Evolutionary conservation across 2,888 invertebrate species (phyloP), one percentile per base, ranked within the genome.

Genomic region (Miltochrista miniata): DNA sequence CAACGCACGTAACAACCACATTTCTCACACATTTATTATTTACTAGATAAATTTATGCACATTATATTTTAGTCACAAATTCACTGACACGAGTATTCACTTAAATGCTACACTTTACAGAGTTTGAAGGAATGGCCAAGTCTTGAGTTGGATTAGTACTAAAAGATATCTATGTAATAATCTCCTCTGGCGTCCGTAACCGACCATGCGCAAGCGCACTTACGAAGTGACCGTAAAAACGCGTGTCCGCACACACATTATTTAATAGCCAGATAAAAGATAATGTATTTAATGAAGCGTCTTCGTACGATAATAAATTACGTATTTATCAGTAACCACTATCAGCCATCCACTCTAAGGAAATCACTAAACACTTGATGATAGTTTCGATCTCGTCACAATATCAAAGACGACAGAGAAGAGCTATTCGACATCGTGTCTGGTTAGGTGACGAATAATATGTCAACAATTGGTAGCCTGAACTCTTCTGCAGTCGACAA

Each of bases 191-290:
- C 65, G 72, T 61, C 62, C 56, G 71, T 68, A 70, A 70, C 69
- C 52, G 58, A 63, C 75, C 74, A 70, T 74, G 69, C 68, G 64
- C 74, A 70, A 51, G 51, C 70, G 66, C 68, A 58, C 68, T 63
- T 56, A 64, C 62, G 56, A 64, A 78, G 70, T 80, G 81, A 58
- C 70, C 72, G 72, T 54, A 62, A 61, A 70, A 52, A 74, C 70
- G 68, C 74, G 70, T 51, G 60, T 40, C 54, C 67, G 60, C 72
- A 51, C 72, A 41, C 83, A 85, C 86, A 87, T 88, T 89, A 90
- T 85, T 89, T 85, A 90, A 88, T 87, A 84, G 80, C 62, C 83
- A 82, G 87, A 90, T 88, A 89, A 89, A 88, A 87, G 86, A 90
- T 89, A 86, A 90, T 88, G 87, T 87, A 84, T 85, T 89, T 74